Evolutionary conservation across 2,888 invertebrate genomes (phyloP), one percentile per base, ranked within the genome.

Genomic region (Apantesis nais): DNA sequence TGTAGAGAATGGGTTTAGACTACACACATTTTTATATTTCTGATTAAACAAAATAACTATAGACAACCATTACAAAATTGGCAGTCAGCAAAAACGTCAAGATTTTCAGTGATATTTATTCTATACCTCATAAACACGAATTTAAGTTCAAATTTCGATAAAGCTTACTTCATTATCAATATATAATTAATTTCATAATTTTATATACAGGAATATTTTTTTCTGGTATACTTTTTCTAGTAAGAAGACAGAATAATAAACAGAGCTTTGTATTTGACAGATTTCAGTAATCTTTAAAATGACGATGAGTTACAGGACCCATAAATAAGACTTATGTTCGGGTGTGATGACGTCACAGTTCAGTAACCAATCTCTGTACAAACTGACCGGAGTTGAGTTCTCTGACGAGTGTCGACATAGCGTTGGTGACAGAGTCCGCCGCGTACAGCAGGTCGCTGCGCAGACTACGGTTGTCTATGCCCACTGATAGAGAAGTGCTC

Each of bases 401-500:
- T 91, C 98, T 96, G 83, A 99, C 99, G 83, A 99, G 96, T 39
- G 98, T 98, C 52, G 99, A 99, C 99, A 99, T 99, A 75, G 99
- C 99, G 93, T 98, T 98, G 75, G 99, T 99, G 82, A 99, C 99
- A 41, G 98, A 99, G 93, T 99, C 99, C 62, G 99, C 99, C 64
- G 99, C 99, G 86, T 98, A 98, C 81, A 99, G 96, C 70, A 99
- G 96, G 92, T 99, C 99, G 88, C 98, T 98, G 85, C 98, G 95
- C 67, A 98, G 96, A 81, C 96, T 97, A 83, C 97, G 95, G 89
- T 92, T 93, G 87, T 95, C 95, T 85, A 95, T 93, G 77, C 94
- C 93, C 94, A 94, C 95, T 94, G 87, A 66, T 58, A 72, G 39
- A 66, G 37, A 66, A 66, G 66, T 39, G 58, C 22, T 67, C 52